phyloP scores from a whole-genome alignment of 2,113 vertebrate species.

The Halcyon senegalensis region DNA sequence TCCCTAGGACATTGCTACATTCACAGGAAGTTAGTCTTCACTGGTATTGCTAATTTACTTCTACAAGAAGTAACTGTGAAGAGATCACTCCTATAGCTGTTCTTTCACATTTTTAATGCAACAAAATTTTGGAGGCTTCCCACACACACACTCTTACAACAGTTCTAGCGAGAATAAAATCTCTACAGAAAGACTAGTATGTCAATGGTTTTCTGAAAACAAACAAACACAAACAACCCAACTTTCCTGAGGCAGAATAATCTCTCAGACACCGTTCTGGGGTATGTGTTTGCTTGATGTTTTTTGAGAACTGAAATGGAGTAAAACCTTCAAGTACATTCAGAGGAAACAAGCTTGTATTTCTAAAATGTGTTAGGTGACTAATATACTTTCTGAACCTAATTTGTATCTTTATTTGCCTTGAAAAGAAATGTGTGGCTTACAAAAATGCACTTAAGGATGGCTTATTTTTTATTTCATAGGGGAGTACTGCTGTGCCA shows the following conservation, averaged over 20 bases:
- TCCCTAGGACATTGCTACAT: not conserved
- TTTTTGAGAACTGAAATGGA: not conserved
- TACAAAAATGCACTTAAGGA: not conserved
- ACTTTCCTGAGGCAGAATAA: not conserved
- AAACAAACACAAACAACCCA: too few relatives aligned
- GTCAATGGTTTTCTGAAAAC: not conserved
- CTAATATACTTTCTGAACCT: not conserved
- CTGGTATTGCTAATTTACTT: not conserved
- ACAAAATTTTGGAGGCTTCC: not conserved
- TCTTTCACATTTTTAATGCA: not conserved
- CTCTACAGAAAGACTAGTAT: not conserved
- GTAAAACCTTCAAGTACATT: not conserved
- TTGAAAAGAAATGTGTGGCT: not conserved
- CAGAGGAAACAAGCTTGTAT: not conserved
- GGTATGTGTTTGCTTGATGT: not conserved
- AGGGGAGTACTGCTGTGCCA: not conserved
- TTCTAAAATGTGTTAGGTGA: not conserved
- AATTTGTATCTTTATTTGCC: not conserved
- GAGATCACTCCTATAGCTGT: not conserved
- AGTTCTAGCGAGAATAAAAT: not conserved
- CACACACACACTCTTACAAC: not conserved
- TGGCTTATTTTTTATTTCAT: not conserved
- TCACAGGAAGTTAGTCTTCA: not conserved
- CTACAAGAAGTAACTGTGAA: not conserved
- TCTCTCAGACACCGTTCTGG: accelerated